Percentiles rank a stretch among this genome's conserved stretches.
These are phyloP conservation scores for Phanerotoma sp. DNA, from an alignment of 2,888 invertebrate species.

Conservation along the genomic window DNA sequence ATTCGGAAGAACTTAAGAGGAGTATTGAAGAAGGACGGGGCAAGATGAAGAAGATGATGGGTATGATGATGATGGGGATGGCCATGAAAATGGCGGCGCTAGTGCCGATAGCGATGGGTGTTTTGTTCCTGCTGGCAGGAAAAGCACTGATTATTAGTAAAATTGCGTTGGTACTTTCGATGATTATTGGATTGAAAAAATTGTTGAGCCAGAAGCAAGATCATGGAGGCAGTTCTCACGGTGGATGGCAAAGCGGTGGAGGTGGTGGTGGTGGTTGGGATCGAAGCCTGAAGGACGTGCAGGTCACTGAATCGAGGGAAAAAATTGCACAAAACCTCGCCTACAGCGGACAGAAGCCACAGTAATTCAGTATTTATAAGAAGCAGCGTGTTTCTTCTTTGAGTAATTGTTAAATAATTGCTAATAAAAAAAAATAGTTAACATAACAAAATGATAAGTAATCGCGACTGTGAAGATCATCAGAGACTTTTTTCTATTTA, in stretches of 20 bases:
- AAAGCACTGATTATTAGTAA: conserved; percentile 83
- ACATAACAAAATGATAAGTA: too few species aligned
- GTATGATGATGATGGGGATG: conserved; percentile 87
- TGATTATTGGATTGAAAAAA: conserved; percentile 82
- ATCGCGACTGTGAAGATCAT: too few species aligned
- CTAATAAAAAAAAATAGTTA: too few species aligned
- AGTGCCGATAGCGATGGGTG: conserved; percentile 78
- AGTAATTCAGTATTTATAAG: conserved; percentile 40
- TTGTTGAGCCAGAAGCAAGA: conserved; percentile 68
- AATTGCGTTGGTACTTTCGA: conserved; percentile 77
- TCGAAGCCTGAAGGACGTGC: conserved; percentile 60
- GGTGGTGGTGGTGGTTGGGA: conserved; percentile 66
- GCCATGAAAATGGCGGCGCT: conserved; percentile 82
- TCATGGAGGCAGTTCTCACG: conserved; percentile 56
- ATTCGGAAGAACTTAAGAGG: conserved; percentile 68
- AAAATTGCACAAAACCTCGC: conserved; percentile 67
- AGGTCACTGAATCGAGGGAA: conserved; percentile 33
- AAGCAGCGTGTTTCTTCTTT: too few species aligned
- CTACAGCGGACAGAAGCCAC: conserved; percentile 61
- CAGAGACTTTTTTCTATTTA: too few species aligned
- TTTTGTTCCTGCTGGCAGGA: conserved; percentile 78
- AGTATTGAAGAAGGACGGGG: conserved; percentile 80
- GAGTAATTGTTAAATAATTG: too few species aligned
- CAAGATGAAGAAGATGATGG: conserved; percentile 90
- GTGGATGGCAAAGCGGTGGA: conserved; percentile 55